These are phyloP conservation scores for Malacoraja senta DNA, from an alignment of 2,797 vertebrate species.

Conservation along the genomic window DNA sequence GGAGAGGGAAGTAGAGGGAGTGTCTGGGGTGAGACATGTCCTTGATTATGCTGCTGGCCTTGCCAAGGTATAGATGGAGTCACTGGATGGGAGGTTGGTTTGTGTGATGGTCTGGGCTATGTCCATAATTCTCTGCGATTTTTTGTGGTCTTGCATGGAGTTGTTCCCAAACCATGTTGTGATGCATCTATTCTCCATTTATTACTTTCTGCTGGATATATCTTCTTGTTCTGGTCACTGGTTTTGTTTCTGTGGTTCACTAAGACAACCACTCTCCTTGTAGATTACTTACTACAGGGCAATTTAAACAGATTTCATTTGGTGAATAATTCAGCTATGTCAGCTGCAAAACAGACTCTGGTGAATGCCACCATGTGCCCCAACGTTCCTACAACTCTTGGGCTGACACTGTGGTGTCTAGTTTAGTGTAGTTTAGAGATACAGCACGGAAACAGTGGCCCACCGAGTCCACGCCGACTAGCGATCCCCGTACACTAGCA, in stretches of 20 bases:
- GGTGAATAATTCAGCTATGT: neutral
- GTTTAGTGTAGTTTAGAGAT: no score
- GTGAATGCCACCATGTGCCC: neutral
- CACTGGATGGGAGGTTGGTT: no score
- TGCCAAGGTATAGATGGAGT: no score
- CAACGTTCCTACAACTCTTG: neutral
- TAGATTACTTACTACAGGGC: neutral
- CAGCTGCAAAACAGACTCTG: neutral
- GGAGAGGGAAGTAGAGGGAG: no score
- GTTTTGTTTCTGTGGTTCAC: neutral
- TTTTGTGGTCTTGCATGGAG: no score
- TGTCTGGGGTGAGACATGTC: no score
- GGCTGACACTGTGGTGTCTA: neutral
- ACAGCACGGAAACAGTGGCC: no score
- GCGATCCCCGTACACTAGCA: no score
- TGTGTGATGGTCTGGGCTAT: no score
- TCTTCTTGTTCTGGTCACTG: neutral
- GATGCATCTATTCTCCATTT: neutral
- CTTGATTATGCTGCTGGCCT: no score
- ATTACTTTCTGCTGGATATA: neutral
- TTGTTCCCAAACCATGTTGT: neutral
- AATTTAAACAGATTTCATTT: neutral
- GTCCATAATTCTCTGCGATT: no score
- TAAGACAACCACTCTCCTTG: neutral
- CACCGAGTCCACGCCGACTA: no score